phyloP scores from a whole-genome alignment of 2,113 vertebrate species.

The Sterrhoptilus dennistouni region DNA sequence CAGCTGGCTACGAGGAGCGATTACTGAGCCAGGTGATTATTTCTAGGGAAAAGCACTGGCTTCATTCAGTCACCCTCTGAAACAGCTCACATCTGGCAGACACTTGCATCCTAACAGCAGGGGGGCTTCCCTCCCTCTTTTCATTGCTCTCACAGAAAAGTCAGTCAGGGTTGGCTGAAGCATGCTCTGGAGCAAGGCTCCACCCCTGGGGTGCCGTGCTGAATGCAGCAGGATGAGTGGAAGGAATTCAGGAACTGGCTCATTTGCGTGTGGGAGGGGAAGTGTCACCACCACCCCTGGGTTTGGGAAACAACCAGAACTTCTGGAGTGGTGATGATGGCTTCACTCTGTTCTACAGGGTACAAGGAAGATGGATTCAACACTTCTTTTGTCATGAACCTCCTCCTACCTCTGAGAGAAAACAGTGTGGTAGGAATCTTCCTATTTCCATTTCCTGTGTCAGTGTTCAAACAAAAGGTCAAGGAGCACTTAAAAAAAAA shows the following conservation, averaged over 20 bases:
- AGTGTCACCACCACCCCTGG: background rate
- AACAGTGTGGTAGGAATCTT: background rate
- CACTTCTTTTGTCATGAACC: background rate
- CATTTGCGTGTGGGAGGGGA: background rate
- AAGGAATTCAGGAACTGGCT: background rate
- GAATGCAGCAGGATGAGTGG: background rate
- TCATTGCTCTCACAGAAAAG: background rate
- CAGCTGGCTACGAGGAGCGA: background rate
- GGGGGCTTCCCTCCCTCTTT: background rate
- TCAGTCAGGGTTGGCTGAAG: background rate
- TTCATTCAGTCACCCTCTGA: background rate
- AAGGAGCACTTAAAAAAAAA: background rate
- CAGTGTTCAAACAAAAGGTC: background rate
- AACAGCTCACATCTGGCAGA: background rate
- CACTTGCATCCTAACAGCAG: background rate
- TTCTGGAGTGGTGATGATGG: background rate
- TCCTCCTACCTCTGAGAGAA: background rate
- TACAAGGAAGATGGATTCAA: background rate
- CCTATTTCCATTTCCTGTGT: background rate
- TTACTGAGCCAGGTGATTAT: background rate
- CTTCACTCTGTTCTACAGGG: background rate
- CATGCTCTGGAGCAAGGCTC: background rate
- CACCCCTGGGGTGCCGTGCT: background rate
- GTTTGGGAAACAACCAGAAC: background rate
- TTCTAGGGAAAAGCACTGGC: background rate